Base-by-base conservation (phyloP, 1,140 invertebrate species). In the Piezodorus guildinii region DNA sequence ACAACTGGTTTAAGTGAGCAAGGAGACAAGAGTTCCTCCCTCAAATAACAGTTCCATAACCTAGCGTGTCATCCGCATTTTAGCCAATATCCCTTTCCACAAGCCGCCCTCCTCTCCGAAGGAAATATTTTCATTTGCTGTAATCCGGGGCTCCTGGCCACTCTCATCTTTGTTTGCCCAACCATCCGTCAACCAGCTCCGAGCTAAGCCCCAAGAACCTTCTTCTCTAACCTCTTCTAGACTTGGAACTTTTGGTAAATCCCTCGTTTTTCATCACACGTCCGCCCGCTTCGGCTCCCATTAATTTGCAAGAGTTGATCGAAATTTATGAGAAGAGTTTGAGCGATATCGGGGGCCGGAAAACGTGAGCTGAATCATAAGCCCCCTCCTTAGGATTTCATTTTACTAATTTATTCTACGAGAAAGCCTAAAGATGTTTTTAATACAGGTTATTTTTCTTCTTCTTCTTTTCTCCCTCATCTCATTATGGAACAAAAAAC, bases 241-340 rank as follows among this genome's bases (percentile, higher is more conserved):
- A 23, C 23, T 56, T 10, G 23, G 23, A 56, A 56, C 52, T 56
- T 56, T 25, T 23, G 8, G 19, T 1, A 56, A 56, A 56, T 56
- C 52, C 52, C 52, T 56, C 52, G 52, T 56, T 56, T 56, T 56
- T 56, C 52, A 56, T 56, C 52, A 56, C 52, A 56, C 52, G 52
- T 25, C 52, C 52, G 17, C 52, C 19, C 46, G n/a, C 46, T 49
- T 21, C 46, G n/a, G 6, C 23, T 19, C 52, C 52, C 52, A 56
- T 56, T 56, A 56, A 56, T 56, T 56, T 56, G 23, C 52, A 56
- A 56, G 52, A 56, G 52, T 56, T 56, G 52, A 56, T 23, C 52
- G 52, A 23, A 56, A 56, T 56, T 56, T 56, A 56, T 56, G 52
- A 23, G 52, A 56, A 56, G 52, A 56, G 52, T 56, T 56, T 56